phyloP scores from a whole-genome alignment of 1,140 invertebrate species.

The Pogonognathellus flavescens region DNA sequence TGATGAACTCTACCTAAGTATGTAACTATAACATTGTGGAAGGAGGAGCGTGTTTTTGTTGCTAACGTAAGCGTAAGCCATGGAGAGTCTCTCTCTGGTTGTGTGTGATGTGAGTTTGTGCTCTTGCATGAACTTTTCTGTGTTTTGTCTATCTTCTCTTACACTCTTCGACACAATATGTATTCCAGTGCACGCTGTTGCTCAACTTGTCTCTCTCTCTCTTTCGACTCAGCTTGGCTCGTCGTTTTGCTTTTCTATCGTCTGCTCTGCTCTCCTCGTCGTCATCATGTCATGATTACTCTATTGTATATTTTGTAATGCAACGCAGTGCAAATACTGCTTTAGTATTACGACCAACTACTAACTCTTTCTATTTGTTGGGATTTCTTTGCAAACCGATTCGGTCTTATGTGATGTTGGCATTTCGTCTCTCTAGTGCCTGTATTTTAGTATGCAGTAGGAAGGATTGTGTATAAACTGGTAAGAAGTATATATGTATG shows the following conservation, averaged over 20 bases:
- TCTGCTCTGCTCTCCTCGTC: no score
- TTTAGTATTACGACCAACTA: no score
- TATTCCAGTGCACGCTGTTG: background rate
- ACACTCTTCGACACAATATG: constrained; percentile 3
- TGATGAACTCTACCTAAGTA: constrained; percentile 37
- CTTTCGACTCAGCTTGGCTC: no score
- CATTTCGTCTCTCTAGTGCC: background rate
- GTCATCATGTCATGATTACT: no score
- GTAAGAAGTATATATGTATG: no score
- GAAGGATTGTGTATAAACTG: no score
- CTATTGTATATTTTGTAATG: no score
- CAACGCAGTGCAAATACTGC: no score
- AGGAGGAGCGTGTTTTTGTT: constrained; percentile 2
- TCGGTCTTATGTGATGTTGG: background rate
- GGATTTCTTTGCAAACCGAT: constrained; percentile 1
- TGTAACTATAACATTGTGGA: background rate
- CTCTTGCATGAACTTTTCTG: constrained; percentile 30
- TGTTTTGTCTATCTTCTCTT: constrained; percentile 5
- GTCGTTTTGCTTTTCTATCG: no score
- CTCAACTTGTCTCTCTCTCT: no score
- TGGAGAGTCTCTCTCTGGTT: no score
- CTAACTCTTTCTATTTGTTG: background rate
- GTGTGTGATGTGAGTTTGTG: constrained; percentile 14
- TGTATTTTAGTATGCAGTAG: background rate
- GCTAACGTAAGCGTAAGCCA: background rate